These are phyloP conservation scores for Belonocnema kinseyi DNA, from an alignment of 1,140 invertebrate species.

Conservation along the genomic window DNA sequence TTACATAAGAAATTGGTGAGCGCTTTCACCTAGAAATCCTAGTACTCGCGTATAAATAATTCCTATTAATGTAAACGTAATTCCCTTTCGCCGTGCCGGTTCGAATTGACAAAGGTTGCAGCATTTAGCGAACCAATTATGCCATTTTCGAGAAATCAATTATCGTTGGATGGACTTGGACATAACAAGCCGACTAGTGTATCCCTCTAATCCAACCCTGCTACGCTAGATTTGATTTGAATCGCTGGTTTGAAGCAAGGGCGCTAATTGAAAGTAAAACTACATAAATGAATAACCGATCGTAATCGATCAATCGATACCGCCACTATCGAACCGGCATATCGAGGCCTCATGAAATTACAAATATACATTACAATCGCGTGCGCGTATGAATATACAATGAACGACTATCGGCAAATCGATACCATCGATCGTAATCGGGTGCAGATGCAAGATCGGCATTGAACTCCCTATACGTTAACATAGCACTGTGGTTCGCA, in stretches of 20 bases:
- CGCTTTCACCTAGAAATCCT: too few species aligned
- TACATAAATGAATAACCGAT: constrained; percentile 56
- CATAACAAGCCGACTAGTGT: too few species aligned
- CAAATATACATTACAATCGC: constrained; percentile 16
- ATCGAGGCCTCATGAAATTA: constrained; percentile 35
- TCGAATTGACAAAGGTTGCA: background rate
- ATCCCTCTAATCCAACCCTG: constrained; percentile 35
- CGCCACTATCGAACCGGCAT: constrained; percentile 33
- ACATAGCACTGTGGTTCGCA: background rate
- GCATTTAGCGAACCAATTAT: background rate
- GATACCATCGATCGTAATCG: constrained; percentile 23
- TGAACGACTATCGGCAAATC: constrained; percentile 13
- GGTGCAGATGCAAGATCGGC: constrained; percentile 3
- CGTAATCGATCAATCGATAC: constrained; percentile 59
- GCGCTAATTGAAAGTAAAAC: constrained; percentile 60
- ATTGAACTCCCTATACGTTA: background rate
- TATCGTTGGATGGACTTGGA: constrained; percentile 47
- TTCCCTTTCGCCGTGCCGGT: too few species aligned
- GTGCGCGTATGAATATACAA: constrained; percentile 26
- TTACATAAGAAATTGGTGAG: too few species aligned
- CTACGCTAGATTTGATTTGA: constrained; percentile 38
- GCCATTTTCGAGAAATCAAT: constrained; percentile 58
- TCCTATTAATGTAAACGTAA: too few species aligned
- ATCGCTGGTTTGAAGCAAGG: constrained; percentile 53
- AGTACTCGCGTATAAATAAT: too few species aligned